These are phyloP conservation scores for Atethmia centrago DNA, from an alignment of 2,888 invertebrate species.

Conservation along the genomic window DNA sequence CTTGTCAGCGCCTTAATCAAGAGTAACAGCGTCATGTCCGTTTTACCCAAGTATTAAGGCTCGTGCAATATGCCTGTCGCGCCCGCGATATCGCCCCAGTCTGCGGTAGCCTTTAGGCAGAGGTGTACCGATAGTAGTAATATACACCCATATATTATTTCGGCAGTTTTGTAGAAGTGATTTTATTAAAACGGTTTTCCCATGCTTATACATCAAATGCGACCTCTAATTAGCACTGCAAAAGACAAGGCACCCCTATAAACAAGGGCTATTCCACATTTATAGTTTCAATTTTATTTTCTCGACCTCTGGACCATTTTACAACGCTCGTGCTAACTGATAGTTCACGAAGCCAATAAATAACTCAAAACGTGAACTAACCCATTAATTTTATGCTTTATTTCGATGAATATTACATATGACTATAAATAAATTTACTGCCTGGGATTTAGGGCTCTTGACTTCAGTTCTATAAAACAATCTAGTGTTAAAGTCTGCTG, in stretches of 20 bases:
- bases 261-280: constrained; percentile 27
- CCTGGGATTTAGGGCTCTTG: not conserved
- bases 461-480: constrained; percentile 17
- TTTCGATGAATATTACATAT: constrained; percentile 33
- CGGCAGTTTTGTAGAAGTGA: not conserved
- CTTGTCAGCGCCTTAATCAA: no score
- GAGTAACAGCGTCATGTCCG: not conserved
- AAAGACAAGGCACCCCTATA: constrained; percentile 22
- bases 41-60: not conserved
- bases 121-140: no score
- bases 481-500: not conserved
- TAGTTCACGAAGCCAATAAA: constrained; percentile 54
- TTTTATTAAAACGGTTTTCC: not conserved
- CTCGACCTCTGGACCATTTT: constrained; percentile 25
- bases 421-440: constrained; percentile 42
- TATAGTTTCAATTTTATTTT: constrained; percentile 33
- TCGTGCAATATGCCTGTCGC: no score
- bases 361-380: constrained; percentile 45
- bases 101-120: no score
- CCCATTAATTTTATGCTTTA: constrained; percentile 34
- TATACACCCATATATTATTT: not conserved
- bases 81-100: no score
- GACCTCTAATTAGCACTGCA: constrained; percentile 42
- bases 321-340: constrained; percentile 26
- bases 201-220: not conserved